A percentile compares a stretch with the other conserved stretches of the same genome.
Evolutionary conservation across 2,113 vertebrate genomes (phyloP).

Genomic region (Thomomys bottae): DNA sequence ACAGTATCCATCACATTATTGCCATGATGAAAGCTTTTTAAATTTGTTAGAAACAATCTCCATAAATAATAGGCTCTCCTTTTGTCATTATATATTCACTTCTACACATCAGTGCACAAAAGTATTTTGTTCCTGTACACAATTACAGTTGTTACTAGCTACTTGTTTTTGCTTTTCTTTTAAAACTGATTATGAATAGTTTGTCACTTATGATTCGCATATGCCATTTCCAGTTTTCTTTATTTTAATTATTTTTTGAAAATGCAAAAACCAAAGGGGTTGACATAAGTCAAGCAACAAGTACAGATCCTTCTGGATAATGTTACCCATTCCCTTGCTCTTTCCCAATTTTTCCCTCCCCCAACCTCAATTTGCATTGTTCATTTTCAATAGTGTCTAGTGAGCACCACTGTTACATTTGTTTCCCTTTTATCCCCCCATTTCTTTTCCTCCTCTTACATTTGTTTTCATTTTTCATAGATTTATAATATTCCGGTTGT

Average conservation of each 20-base stretch:
- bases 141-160: not conserved
- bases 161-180: not conserved
- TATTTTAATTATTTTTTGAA: no score
- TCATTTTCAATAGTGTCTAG: no score
- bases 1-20: not conserved
- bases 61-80: not conserved
- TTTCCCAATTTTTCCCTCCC: no score
- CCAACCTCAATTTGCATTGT: no score
- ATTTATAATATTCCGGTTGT: not conserved
- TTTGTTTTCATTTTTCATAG: not conserved
- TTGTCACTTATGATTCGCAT: not conserved
- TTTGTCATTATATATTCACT: not conserved
- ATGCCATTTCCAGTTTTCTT: not conserved
- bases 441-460: no score
- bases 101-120: not conserved
- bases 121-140: not conserved
- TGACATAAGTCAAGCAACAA: no score
- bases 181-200: not conserved
- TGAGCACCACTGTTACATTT: no score
- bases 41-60: conserved; percentile 3
- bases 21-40: not conserved
- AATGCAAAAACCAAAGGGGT: no score
- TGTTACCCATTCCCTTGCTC: no score
- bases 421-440: no score
- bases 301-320: no score